Evolutionary conservation across 2,888 invertebrate genomes (phyloP).

Genomic region (Stenodema calcarata): DNA sequence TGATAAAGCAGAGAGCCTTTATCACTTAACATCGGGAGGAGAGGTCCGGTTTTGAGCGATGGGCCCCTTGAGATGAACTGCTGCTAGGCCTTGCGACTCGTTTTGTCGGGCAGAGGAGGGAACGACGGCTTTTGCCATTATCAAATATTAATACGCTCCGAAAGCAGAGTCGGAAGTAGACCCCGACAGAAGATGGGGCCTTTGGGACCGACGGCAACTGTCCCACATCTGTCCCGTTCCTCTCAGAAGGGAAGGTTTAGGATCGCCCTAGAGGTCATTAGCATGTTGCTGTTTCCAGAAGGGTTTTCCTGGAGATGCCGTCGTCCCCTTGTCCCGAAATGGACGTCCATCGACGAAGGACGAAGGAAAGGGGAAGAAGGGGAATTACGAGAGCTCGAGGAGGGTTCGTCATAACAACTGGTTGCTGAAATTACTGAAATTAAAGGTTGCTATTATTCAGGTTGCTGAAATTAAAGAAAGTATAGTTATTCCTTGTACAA

Average conservation of each 20-base stretch:
- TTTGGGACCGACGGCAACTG: slow-evolving; percentile 13
- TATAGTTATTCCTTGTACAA: too few species aligned
- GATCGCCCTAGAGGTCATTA: slow-evolving; percentile 16
- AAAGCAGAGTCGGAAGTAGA: not conserved
- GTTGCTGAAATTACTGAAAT: too few species aligned
- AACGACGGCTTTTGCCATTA: not conserved
- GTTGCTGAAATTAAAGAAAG: too few species aligned
- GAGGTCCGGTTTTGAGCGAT: slow-evolving; percentile 30
- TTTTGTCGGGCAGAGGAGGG: not conserved
- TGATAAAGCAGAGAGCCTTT: slow-evolving; percentile 38
- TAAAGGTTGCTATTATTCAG: too few species aligned
- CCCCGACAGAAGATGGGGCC: not conserved
- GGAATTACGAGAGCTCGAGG: too few species aligned
- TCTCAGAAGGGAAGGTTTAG: not conserved
- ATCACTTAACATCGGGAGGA: slow-evolving; percentile 39
- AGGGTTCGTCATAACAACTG: not conserved
- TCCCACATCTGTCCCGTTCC: slow-evolving; percentile 34
- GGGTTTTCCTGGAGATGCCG: not conserved
- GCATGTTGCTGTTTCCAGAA: not conserved
- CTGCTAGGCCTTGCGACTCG: not conserved
- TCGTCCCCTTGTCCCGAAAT: too few species aligned
- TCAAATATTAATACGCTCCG: slow-evolving; percentile 36
- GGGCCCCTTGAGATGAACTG: slow-evolving; percentile 12
- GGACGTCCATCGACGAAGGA: not conserved
- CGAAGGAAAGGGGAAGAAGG: too few species aligned